These are phyloP conservation scores for Opisthograptis luteolata DNA, from an alignment of 2,888 invertebrate genomes.

Conservation along the genomic window DNA sequence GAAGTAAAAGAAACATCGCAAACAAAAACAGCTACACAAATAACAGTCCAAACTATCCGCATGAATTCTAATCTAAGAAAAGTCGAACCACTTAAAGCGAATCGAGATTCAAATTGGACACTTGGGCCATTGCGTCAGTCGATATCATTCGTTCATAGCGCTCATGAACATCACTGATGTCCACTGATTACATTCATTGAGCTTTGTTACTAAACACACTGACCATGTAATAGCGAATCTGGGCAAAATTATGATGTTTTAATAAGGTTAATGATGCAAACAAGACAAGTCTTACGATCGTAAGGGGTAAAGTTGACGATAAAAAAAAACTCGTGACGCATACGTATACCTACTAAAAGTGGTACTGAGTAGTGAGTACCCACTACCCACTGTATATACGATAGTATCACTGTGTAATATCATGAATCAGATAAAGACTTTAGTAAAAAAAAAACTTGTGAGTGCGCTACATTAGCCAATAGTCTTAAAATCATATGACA, in stretches of 20 bases:
- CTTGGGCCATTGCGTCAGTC: slow-evolving; percentile 76
- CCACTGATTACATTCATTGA: slow-evolving; percentile 76
- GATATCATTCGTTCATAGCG: slow-evolving; percentile 53
- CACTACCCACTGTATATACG: no score
- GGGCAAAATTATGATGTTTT: slow-evolving; percentile 61
- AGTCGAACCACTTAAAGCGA: slow-evolving; percentile 76
- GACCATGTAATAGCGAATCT: slow-evolving; percentile 72
- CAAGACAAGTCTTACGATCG: slow-evolving; percentile 48
- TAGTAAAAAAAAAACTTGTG: no score
- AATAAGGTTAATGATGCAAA: slow-evolving; percentile 68
- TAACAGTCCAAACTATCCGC: slow-evolving; percentile 37
- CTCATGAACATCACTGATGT: slow-evolving; percentile 52
- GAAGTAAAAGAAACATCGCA: background rate
- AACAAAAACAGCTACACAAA: slow-evolving; percentile 9
- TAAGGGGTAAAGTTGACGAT: slow-evolving; percentile 36
- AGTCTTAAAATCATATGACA: no score
- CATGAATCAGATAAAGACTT: no score
- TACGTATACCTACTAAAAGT: no score
- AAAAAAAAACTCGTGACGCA: slow-evolving; percentile 40
- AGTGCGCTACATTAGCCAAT: no score
- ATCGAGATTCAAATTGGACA: slow-evolving; percentile 79
- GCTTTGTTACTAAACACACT: slow-evolving; percentile 59
- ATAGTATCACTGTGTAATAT: no score
- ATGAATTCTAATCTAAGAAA: slow-evolving; percentile 73
- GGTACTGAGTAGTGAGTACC: no score